Conservation (phyloP, 2,888 invertebrate genomes). For the Pseudeuparius sepicola region DNA sequence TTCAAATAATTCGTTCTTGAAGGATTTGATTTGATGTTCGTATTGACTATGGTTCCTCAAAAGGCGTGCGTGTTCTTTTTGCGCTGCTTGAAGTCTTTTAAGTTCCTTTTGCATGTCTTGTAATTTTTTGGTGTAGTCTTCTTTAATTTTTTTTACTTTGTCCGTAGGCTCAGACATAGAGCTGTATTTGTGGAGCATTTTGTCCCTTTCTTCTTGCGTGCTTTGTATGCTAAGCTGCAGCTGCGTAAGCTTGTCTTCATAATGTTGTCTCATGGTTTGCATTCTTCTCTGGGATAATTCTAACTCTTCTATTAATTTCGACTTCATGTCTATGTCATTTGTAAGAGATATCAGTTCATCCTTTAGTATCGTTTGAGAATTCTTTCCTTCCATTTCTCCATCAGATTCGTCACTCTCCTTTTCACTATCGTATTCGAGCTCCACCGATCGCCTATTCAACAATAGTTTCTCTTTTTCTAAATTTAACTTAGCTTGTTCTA, state of each 20-base stretch:
- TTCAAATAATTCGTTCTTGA: conserved; percentile 65
- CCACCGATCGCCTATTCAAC: conserved; percentile 37
- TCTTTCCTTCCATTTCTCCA: conserved; percentile 48
- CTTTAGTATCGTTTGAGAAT: conserved; percentile 50
- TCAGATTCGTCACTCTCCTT: conserved; percentile 46
- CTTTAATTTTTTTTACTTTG: conserved; percentile 69
- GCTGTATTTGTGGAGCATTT: conserved; percentile 55
- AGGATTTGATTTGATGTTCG: conserved; percentile 61
- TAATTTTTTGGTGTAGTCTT: conserved; percentile 83
- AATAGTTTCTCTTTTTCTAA: conserved; percentile 55
- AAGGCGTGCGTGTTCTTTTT: conserved; percentile 79
- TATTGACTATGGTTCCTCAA: conserved; percentile 69
- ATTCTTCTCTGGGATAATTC: conserved; percentile 81
- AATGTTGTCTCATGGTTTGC: conserved; percentile 77
- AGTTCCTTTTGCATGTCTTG: conserved; percentile 76
- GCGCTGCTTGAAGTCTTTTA: conserved; percentile 73
- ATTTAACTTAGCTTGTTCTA: conserved; percentile 74
- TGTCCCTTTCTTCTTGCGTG: conserved; percentile 86
- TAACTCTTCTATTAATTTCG: conserved; percentile 86
- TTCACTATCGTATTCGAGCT: conserved; percentile 47
- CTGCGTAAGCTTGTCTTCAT: conserved; percentile 82
- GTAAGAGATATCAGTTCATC: conserved; percentile 82
- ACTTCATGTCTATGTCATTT: conserved; percentile 90
- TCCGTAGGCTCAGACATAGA: conserved; percentile 51
- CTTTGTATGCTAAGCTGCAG: conserved; percentile 76